phyloP scores from a whole-genome alignment of 2,797 vertebrate genomes.

The Nothura maculosa region DNA sequence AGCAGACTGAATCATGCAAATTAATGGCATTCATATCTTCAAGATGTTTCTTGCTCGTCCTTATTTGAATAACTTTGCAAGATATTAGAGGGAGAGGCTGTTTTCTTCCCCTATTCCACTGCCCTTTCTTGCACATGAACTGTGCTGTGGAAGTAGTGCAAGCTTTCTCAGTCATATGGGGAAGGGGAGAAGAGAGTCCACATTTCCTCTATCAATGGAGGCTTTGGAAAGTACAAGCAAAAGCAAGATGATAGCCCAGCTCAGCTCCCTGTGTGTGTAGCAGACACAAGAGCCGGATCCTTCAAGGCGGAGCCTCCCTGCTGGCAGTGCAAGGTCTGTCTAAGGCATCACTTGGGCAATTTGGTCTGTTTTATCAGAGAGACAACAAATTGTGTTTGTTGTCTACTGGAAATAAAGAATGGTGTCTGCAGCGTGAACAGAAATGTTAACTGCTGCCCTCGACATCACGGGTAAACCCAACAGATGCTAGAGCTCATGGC shows the following conservation, averaged over 20 bases:
- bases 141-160: neutral
- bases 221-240: neutral
- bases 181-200: neutral
- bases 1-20: conserved; percentile 26
- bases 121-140: neutral
- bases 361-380: neutral
- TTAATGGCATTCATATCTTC: conserved; percentile 22
- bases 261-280: neutral
- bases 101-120: neutral
- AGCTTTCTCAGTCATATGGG: neutral
- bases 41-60: conserved; percentile 11
- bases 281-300: neutral
- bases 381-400: neutral
- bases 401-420: neutral
- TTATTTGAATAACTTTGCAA: conserved; percentile 37
- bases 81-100: neutral
- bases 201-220: neutral
- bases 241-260: neutral
- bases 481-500: neutral
- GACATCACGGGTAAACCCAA: neutral
- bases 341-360: neutral
- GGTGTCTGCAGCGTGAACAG: neutral
- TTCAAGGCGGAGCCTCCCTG: neutral
- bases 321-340: neutral
- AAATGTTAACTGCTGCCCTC: neutral